Conservation (phyloP, 2,888 invertebrate species). For the Coenonympha glycerion region DNA sequence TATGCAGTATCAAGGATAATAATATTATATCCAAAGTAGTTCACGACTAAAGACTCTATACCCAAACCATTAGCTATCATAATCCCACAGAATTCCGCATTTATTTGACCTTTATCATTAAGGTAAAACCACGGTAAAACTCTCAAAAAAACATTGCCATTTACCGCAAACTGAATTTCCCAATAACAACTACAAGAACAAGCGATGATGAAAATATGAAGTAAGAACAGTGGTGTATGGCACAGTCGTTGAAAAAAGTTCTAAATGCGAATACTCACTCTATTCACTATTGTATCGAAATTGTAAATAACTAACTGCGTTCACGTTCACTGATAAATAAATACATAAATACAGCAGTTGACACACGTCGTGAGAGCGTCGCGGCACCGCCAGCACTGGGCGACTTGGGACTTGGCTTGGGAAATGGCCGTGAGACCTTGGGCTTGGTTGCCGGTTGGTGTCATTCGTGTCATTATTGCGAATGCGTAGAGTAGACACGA, state of each 20-base stretch:
- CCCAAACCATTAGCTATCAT: background rate
- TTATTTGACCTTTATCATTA: background rate
- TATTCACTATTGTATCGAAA: background rate
- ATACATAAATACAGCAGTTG: background rate
- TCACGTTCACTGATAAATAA: background rate
- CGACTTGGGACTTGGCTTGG: background rate
- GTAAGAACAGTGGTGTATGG: no score
- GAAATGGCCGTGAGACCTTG: no score
- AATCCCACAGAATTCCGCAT: background rate
- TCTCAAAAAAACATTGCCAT: conserved; percentile 5
- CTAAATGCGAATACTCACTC: no score
- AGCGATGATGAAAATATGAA: no score
- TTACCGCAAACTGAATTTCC: conserved; percentile 1
- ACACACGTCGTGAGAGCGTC: conserved; percentile 12
- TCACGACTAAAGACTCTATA: background rate
- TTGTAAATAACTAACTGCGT: background rate
- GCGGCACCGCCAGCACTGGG: conserved; percentile 16
- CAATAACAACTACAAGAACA: no score
- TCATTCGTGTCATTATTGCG: no score
- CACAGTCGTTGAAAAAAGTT: background rate
- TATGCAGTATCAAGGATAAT: background rate
- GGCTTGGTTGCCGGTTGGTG: background rate
- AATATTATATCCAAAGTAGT: background rate
- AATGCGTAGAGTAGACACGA: background rate
- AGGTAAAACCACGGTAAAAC: conserved; percentile 2